A percentile compares a stretch with the other conserved stretches of the same genome.
Conservation (phyloP, 2,888 invertebrate species). For the Oscheius sp. region DNA sequence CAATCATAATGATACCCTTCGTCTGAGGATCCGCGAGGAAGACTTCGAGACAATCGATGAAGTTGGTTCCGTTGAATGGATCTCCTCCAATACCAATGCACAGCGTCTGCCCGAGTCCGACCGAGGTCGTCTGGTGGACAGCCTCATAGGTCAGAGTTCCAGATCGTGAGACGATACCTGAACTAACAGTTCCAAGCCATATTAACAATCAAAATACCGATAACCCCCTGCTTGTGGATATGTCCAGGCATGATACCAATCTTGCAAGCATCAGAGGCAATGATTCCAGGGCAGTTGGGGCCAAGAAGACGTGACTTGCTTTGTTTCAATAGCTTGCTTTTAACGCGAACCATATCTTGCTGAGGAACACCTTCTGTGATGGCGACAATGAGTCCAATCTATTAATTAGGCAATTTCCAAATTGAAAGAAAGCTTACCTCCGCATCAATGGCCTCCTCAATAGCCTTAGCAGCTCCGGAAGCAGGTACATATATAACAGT, state of each 20-base stretch:
- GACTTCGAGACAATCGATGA: slow-evolving; percentile 82
- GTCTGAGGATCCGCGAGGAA: slow-evolving; percentile 84
- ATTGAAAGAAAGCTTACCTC: slow-evolving; percentile 36
- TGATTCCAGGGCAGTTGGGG: slow-evolving; percentile 98
- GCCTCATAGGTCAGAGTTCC: slow-evolving; percentile 99
- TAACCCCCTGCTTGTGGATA: slow-evolving; percentile 85
- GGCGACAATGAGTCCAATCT: slow-evolving; percentile 85
- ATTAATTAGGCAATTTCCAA: not conserved
- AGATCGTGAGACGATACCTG: slow-evolving; percentile 92
- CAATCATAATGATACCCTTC: slow-evolving; percentile 89
- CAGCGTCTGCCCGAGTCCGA: slow-evolving; percentile 74
- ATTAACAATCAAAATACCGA: slow-evolving; percentile 39
- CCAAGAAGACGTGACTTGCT: slow-evolving; percentile 90
- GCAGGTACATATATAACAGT: slow-evolving; percentile 98
- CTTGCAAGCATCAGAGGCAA: slow-evolving; percentile 89
- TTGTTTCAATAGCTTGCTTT: slow-evolving; percentile 54
- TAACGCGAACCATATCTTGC: slow-evolving; percentile 88
- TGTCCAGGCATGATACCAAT: slow-evolving; percentile 99
- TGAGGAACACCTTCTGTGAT: slow-evolving; percentile 87
- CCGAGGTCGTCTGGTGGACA: slow-evolving; percentile 94
- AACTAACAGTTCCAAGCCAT: not conserved
- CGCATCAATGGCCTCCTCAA: slow-evolving; percentile 75
- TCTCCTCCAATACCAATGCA: slow-evolving; percentile 99
- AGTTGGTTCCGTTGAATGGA: slow-evolving; percentile 99
- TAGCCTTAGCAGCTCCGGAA: slow-evolving; percentile 87